These are phyloP conservation scores for Acropternis orthonyx DNA, from an alignment of 2,797 vertebrate species.

Conservation along the genomic window DNA sequence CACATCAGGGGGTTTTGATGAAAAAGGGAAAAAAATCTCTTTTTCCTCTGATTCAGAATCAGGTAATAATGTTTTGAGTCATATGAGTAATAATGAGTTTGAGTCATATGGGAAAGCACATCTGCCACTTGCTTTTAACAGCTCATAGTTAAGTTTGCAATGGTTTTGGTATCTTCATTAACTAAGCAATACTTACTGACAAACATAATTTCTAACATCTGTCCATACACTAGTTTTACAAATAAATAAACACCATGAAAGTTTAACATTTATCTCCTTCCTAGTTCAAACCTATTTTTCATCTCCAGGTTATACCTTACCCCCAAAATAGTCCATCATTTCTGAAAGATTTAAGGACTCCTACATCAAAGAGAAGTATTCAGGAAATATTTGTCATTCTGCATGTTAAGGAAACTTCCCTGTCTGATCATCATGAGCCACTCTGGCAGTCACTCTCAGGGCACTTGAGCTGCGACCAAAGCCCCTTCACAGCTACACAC, in stretches of 20 bases:
- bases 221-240: background rate
- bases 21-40: background rate
- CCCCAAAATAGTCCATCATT: background rate
- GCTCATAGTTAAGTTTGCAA: background rate
- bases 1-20: background rate
- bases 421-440: background rate
- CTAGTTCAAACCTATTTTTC: background rate
- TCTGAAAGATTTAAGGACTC: background rate
- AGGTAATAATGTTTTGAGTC: constrained; percentile 30
- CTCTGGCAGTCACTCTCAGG: background rate
- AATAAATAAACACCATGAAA: background rate
- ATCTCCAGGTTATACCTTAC: background rate
- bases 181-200: background rate
- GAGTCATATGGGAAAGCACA: background rate
- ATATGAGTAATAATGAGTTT: background rate
- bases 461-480: background rate
- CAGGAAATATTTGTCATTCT: background rate
- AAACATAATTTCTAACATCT: background rate
- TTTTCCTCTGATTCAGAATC: constrained; percentile 33
- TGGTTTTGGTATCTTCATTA: background rate
- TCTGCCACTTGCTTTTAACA: background rate
- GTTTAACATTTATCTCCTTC: background rate
- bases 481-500: rapidly evolving
- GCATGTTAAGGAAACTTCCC: background rate
- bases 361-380: background rate